Conservation (phyloP, 92 coral and sea anemone species). For the Palythoa heliodiscus region DNA sequence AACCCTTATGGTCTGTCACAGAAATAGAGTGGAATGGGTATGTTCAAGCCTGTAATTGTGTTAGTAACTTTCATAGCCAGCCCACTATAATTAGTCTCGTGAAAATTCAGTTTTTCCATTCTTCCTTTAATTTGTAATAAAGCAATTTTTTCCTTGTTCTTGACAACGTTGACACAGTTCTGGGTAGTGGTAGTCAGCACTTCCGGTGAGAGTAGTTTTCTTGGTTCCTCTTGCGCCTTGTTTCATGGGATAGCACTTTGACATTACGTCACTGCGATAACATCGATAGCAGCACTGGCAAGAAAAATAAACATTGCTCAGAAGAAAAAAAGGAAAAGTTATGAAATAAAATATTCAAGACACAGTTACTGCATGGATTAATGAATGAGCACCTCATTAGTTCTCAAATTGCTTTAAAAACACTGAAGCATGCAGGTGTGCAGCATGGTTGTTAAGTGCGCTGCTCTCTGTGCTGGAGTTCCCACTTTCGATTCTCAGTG, state of each 20-base stretch:
- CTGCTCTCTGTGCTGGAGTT: too few species aligned
- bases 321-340: neutral
- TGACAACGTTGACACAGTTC: slow-evolving; percentile 12
- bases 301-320: neutral
- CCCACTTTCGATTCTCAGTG: too few species aligned
- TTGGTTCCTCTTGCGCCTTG: neutral
- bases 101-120: neutral
- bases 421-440: too few species aligned
- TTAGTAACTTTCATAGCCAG: too few species aligned
- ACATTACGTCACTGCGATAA: neutral
- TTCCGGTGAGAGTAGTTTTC: neutral
- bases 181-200: slow-evolving; percentile 9
- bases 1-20: too few species aligned
- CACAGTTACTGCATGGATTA: too few species aligned
- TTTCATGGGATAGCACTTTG: slow-evolving; percentile 30
- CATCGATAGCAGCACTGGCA: slow-evolving; percentile 11
- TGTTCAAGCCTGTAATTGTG: too few species aligned
- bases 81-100: neutral
- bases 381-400: too few species aligned
- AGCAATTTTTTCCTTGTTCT: neutral
- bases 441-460: too few species aligned
- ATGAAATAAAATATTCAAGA: neutral
- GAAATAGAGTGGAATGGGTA: too few species aligned
- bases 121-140: too few species aligned
- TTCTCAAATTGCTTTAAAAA: too few species aligned